These are phyloP conservation scores for Amphimedon queenslandica DNA, from an alignment of 37 sponge, comb jelly and placozoan species.

Conservation along the genomic window DNA sequence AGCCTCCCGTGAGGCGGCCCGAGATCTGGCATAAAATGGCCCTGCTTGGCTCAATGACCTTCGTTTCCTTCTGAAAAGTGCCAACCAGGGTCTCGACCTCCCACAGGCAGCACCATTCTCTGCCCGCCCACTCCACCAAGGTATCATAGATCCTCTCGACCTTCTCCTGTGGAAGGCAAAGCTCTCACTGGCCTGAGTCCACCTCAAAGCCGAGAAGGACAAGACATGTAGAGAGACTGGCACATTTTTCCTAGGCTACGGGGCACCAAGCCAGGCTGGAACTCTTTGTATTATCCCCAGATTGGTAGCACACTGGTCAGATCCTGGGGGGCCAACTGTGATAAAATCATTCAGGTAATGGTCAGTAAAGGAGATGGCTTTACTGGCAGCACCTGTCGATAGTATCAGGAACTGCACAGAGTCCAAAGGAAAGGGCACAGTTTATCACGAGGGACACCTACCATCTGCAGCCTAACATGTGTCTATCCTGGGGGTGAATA, in stretches of 20 bases:
- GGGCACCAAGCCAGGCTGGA: neutral
- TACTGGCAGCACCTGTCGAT: neutral
- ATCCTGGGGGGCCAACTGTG: neutral
- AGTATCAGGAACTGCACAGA: neutral
- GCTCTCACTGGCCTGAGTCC: neutral
- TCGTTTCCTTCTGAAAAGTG: neutral
- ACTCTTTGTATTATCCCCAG: neutral
- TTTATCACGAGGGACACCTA: neutral
- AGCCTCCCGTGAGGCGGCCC: too few species aligned
- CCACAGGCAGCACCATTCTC: neutral
- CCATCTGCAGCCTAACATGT: slow-evolving; percentile 1
- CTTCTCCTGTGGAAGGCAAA: neutral
- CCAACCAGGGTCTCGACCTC: neutral
- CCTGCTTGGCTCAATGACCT: neutral
- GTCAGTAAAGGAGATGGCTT: neutral
- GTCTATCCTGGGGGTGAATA: slow-evolving; percentile 15
- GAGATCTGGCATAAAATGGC: neutral
- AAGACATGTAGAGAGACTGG: neutral
- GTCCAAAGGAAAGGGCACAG: slow-evolving; percentile 6
- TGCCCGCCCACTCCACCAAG: neutral
- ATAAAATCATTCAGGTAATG: neutral
- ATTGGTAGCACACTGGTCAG: neutral
- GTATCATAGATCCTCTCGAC: neutral
- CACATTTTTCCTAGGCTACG: neutral
- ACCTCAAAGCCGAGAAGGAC: neutral